Conservation (phyloP, 2,888 invertebrate species). For the Nesidiocoris tenuis region DNA sequence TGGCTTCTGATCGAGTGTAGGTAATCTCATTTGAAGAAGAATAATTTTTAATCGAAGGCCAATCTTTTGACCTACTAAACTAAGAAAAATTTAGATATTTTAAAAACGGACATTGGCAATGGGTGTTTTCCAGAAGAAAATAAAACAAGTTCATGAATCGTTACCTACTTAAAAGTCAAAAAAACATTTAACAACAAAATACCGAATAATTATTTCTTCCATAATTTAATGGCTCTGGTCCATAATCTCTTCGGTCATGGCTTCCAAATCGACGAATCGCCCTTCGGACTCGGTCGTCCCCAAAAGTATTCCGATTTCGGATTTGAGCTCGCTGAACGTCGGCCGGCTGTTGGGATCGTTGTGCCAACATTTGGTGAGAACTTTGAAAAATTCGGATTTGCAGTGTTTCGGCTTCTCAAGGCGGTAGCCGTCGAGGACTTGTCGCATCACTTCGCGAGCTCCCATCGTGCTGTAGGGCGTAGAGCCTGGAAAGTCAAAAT, state of each 20-base stretch:
- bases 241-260: conserved; percentile 57
- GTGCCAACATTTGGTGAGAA: conserved; percentile 65
- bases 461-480: conserved; percentile 84
- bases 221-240: conserved; percentile 39
- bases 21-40: too few relatives aligned
- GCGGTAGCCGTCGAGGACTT: conserved; percentile 74
- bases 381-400: conserved; percentile 66
- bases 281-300: conserved; percentile 65
- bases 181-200: too few relatives aligned
- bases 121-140: too few relatives aligned
- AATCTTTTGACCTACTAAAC: too few relatives aligned
- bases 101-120: too few relatives aligned
- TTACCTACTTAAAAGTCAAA: too few relatives aligned
- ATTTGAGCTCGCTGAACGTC: conserved; percentile 64
- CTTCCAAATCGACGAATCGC: conserved; percentile 68
- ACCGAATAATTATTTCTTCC: too few relatives aligned
- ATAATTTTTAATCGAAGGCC: too few relatives aligned
- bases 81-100: too few relatives aligned
- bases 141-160: too few relatives aligned
- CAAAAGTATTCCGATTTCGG: conserved; percentile 62
- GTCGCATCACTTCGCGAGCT: conserved; percentile 77
- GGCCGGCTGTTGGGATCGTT: conserved; percentile 72
- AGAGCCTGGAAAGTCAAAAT: conserved; percentile 61
- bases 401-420: conserved; percentile 78
- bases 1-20: not conserved